These are phyloP conservation scores for Acanthopleura granulata DNA, from an alignment of 2,888 invertebrate genomes.

Conservation along the genomic window DNA sequence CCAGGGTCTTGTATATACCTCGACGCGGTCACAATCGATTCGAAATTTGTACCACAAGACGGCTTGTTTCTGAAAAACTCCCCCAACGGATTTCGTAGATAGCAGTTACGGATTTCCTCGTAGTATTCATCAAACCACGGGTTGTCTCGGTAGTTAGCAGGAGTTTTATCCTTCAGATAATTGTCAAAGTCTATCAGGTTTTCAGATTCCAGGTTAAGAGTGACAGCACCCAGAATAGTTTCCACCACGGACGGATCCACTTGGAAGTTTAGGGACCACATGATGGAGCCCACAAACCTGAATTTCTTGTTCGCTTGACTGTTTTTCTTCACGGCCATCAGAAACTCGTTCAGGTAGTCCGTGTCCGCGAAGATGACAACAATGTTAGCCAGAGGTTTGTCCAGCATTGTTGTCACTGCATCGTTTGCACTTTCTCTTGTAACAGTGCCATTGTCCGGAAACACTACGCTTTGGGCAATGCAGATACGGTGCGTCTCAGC, in stretches of 20 bases:
- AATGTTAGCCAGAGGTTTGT: constrained; percentile 59
- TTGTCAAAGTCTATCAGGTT: constrained; percentile 54
- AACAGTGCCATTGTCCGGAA: constrained; percentile 44
- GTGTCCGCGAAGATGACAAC: constrained; percentile 58
- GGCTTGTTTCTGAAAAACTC: neutral
- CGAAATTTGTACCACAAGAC: neutral
- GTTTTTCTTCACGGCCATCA: constrained; percentile 47
- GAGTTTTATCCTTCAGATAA: constrained; percentile 51
- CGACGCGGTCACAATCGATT: constrained; percentile 35
- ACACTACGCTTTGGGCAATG: constrained; percentile 56
- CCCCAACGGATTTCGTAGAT: constrained; percentile 43
- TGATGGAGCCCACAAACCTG: constrained; percentile 53
- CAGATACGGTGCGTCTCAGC: constrained; percentile 48
- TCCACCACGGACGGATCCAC: neutral
- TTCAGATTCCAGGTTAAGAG: constrained; percentile 48
- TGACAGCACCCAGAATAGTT: constrained; percentile 37
- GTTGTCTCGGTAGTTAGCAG: constrained; percentile 62
- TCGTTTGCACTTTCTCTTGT: constrained; percentile 50
- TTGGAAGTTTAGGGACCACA: constrained; percentile 50
- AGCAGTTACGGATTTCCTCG: constrained; percentile 67
- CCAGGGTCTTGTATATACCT: constrained; percentile 57
- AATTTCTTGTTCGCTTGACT: constrained; percentile 37
- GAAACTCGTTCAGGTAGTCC: constrained; percentile 47
- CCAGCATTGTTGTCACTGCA: constrained; percentile 44
- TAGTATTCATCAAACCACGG: constrained; percentile 71